phyloP scores from a whole-genome alignment of 1,140 invertebrate genomes.

The Adelges cooleyi region DNA sequence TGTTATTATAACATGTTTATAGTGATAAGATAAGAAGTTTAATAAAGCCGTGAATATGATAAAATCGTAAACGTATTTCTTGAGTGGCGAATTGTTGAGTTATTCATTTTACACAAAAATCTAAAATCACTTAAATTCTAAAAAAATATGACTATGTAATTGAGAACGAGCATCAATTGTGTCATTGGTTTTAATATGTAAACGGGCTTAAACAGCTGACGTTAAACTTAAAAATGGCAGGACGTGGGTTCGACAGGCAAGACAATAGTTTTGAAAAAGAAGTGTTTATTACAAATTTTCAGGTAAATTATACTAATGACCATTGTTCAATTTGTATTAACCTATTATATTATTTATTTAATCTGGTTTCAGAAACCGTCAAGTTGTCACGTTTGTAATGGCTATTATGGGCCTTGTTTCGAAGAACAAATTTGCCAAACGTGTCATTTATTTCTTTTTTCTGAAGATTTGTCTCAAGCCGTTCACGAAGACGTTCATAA shows the following conservation, averaged over 20 bases:
- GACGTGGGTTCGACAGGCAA: neutral
- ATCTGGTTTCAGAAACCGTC: constrained; percentile 29
- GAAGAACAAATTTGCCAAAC: constrained; percentile 22
- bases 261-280: neutral
- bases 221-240: neutral
- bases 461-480: constrained; percentile 7
- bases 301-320: neutral
- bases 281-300: neutral
- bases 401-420: constrained; percentile 17
- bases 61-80: too few species aligned
- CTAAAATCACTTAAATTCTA: too few species aligned
- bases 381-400: constrained; percentile 12
- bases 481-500: constrained; percentile 9
- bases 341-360: constrained; percentile 34
- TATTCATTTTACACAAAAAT: too few species aligned
- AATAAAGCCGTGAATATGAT: too few species aligned
- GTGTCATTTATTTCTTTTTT: constrained; percentile 24
- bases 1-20: too few species aligned
- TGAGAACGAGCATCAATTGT: too few species aligned
- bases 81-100: too few species aligned
- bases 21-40: too few species aligned
- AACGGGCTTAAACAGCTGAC: too few species aligned
- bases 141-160: too few species aligned
- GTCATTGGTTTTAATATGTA: too few species aligned
- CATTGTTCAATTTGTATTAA: neutral